Percentiles rank a stretch among this genome's conserved stretches.
Evolutionary conservation across 35 echinoderm and acorn worm genomes (phyloP).

Genomic region (Heliocidaris erythrogramma): DNA sequence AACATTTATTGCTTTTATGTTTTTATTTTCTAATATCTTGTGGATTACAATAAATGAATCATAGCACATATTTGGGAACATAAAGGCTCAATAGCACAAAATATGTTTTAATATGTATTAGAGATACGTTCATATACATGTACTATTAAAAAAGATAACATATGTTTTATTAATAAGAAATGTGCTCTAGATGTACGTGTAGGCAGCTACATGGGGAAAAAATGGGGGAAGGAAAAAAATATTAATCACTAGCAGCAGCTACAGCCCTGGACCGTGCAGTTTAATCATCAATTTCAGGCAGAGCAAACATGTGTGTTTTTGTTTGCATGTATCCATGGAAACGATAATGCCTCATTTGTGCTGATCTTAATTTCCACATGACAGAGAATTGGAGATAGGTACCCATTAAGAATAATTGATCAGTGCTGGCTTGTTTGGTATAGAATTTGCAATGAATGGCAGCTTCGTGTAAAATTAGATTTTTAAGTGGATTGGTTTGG

Average conservation of each 20-base stretch:
- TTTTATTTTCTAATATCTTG: too few species aligned
- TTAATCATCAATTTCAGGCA: slow-evolving; percentile 2
- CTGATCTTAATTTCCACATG: slow-evolving; percentile 23
- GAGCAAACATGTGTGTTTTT: slow-evolving; percentile 10
- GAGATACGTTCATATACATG: too few species aligned
- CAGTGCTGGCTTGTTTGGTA: neutral
- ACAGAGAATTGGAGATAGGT: neutral
- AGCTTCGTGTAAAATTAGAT: neutral
- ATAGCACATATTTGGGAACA: too few species aligned
- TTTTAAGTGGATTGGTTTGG: slow-evolving; percentile 11
- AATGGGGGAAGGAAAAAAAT: neutral
- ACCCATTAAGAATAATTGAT: slow-evolving; percentile 23
- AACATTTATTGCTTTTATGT: too few species aligned
- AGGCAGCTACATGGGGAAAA: neutral
- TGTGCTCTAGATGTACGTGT: neutral
- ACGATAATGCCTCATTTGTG: slow-evolving; percentile 39
- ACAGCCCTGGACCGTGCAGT: neutral
- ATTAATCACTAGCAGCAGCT: neutral
- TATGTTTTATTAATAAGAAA: too few species aligned
- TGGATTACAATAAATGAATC: too few species aligned
- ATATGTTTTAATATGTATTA: too few species aligned
- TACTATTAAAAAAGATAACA: too few species aligned
- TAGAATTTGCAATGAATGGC: neutral
- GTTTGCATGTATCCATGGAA: slow-evolving; percentile 7
- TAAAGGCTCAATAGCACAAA: too few species aligned